A percentile compares a stretch with the other conserved stretches of the same genome.
Evolutionary conservation across 2,113 vertebrate genomes (phyloP).

Genomic region (Corythaeola cristata): DNA sequence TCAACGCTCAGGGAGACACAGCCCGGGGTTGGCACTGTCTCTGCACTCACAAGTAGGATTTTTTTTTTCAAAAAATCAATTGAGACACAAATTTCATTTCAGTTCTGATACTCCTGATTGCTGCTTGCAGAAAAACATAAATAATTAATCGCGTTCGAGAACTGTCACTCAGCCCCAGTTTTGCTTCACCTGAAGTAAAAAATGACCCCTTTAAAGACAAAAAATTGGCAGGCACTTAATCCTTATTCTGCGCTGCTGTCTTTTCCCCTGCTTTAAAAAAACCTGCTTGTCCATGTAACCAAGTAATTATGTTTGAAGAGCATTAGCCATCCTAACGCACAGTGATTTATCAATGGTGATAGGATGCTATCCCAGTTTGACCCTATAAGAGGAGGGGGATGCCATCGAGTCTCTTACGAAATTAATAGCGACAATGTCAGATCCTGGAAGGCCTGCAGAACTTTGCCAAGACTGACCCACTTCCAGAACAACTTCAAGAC

Average conservation of each 20-base stretch:
- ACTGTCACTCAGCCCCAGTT: not conserved
- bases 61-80: not conserved
- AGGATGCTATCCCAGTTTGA: not conserved
- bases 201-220: not conserved
- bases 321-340: not conserved
- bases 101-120: not conserved
- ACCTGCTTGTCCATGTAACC: not conserved
- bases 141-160: conserved; percentile 15
- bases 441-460: not conserved
- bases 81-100: not conserved
- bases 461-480: not conserved
- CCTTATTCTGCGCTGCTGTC: not conserved
- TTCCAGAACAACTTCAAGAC: not conserved
- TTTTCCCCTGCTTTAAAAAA: not conserved
- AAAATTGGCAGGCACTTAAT: conserved; percentile 3
- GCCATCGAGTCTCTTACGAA: not conserved
- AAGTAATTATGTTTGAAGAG: not conserved
- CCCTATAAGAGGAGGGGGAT: not conserved
- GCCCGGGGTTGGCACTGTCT: not conserved
- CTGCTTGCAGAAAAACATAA: conserved; percentile 1
- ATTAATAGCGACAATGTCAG: not conserved
- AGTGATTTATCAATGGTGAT: not conserved
- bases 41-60: not conserved
- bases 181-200: conserved; percentile 15
- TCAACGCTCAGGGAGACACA: not conserved